Percentiles rank a stretch among this genome's conserved stretches.
Evolutionary conservation across 2,113 vertebrate species (phyloP).

Genomic region (Rhea americana): DNA sequence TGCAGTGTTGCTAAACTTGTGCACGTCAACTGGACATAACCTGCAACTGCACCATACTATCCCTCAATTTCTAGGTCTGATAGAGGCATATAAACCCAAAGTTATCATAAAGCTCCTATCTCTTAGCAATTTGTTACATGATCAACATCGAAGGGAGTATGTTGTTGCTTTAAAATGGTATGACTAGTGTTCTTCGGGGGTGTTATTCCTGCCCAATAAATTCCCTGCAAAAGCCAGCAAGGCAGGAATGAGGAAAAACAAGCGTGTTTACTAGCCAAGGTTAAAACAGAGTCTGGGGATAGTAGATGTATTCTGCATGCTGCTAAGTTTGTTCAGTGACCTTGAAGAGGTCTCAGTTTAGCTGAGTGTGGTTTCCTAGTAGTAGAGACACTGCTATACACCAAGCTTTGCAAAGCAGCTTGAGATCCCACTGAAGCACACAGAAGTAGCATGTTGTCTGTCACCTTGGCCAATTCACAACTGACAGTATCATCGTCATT

Average conservation of each 20-base stretch:
- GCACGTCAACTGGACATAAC: no score
- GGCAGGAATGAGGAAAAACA: neutral
- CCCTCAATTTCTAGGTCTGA: neutral
- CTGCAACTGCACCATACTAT: neutral
- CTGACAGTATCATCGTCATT: neutral
- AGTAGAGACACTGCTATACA: neutral
- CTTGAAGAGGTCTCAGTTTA: neutral
- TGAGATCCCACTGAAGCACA: neutral
- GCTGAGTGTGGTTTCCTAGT: neutral
- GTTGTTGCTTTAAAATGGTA: neutral
- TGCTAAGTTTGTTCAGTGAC: neutral
- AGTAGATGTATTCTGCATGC: neutral
- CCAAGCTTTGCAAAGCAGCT: neutral
- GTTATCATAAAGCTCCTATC: neutral
- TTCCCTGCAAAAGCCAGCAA: neutral
- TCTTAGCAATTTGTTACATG: neutral
- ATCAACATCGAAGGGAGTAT: neutral
- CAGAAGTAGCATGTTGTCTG: neutral
- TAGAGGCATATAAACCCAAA: neutral
- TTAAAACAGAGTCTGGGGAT: neutral
- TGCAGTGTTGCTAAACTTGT: neutral
- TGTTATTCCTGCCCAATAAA: neutral
- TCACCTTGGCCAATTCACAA: neutral
- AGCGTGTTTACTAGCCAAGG: neutral
- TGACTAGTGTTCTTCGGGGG: neutral